These are phyloP conservation scores for Dynastes hyllus DNA, from an alignment of 2,888 invertebrate species.

Conservation along the genomic window DNA sequence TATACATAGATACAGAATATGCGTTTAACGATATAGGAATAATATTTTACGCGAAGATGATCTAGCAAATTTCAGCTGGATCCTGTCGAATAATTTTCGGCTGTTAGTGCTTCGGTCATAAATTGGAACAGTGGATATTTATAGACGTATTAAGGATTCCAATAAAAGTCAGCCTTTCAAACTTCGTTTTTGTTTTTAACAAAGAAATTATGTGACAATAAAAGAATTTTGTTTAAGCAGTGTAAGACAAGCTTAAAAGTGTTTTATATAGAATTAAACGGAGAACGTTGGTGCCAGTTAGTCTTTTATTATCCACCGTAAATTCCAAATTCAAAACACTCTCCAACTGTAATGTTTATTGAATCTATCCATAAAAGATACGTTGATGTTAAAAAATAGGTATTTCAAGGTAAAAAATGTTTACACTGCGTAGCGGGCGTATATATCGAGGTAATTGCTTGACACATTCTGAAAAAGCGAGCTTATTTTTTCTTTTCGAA, in stretches of 20 bases:
- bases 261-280: not conserved
- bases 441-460: too few relatives aligned
- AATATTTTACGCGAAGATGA: constrained; percentile 26
- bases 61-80: constrained; percentile 7
- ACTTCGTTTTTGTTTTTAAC: not conserved
- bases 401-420: too few relatives aligned
- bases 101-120: not conserved
- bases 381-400: not conserved
- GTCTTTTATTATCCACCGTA: constrained; percentile 18
- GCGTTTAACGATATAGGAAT: constrained; percentile 12
- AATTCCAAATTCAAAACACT: constrained; percentile 5
- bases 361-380: not conserved
- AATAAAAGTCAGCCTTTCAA: not conserved
- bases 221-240: not conserved
- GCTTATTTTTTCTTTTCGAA: too few relatives aligned
- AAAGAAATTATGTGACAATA: not conserved
- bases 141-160: not conserved
- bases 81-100: not conserved
- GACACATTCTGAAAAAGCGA: too few relatives aligned
- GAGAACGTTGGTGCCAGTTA: constrained; percentile 3
- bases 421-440: too few relatives aligned
- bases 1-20: not conserved
- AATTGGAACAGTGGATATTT: too few relatives aligned
- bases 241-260: not conserved
- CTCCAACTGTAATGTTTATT: constrained; percentile 9